Evolutionary conservation across 2,888 invertebrate species (phyloP).

Genomic region (Apotomis capreana): DNA sequence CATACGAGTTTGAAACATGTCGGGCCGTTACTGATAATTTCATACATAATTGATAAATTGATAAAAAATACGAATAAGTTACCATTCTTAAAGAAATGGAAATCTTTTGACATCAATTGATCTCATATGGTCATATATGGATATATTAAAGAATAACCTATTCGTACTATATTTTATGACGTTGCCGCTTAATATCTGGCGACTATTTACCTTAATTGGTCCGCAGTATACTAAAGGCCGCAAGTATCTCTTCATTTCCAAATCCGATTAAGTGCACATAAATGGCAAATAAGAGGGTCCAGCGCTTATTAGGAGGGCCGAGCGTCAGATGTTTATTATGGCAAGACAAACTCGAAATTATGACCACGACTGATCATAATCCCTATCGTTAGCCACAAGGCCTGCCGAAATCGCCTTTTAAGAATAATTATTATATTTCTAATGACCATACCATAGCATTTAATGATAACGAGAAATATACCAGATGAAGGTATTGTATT

Average conservation of each 20-base stretch:
- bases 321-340: slow-evolving; percentile 40
- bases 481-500: too few relatives aligned
- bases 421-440: not conserved
- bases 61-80: too few relatives aligned
- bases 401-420: slow-evolving; percentile 1
- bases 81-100: too few relatives aligned
- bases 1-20: too few relatives aligned
- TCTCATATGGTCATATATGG: not conserved
- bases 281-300: slow-evolving; percentile 29
- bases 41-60: too few relatives aligned
- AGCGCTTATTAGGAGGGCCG: slow-evolving; percentile 2
- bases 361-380: slow-evolving; percentile 3
- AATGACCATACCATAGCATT: not conserved
- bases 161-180: not conserved
- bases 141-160: not conserved
- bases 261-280: slow-evolving; percentile 33
- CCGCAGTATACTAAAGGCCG: not conserved
- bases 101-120: too few relatives aligned
- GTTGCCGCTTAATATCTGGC: not conserved
- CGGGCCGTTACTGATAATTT: too few relatives aligned
- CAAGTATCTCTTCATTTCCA: slow-evolving; percentile 24
- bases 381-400: slow-evolving; percentile 12
- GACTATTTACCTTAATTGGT: slow-evolving; percentile 15
- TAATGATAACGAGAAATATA: too few relatives aligned
- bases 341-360: slow-evolving; percentile 22